phyloP scores from a whole-genome alignment of 2,797 vertebrate genomes.

The Malurus leucopterus region DNA sequence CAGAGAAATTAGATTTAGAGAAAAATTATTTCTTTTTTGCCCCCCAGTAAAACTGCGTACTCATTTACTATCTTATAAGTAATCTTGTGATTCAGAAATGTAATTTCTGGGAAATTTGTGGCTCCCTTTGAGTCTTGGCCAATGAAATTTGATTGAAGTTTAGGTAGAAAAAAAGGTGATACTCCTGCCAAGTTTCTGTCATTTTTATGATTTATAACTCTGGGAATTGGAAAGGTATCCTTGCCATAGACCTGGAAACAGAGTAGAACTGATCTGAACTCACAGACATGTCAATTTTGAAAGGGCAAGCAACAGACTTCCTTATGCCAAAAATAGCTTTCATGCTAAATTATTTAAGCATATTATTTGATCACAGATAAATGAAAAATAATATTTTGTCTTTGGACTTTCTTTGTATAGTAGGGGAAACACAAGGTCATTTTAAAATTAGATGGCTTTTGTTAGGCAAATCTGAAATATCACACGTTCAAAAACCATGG shows the following conservation, averaged over 20 bases:
- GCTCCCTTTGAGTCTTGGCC: not conserved
- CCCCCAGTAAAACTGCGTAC: not conserved
- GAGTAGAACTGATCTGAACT: constrained; percentile 12
- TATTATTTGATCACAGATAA: constrained; percentile 27
- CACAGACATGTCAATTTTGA: constrained; percentile 22
- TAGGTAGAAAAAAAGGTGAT: not conserved
- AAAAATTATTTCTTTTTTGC: not conserved
- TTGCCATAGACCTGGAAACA: constrained; percentile 24
- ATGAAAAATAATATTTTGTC: not conserved
- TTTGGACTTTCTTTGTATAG: not conserved
- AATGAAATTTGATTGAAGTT: constrained; percentile 24
- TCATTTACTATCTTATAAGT: not conserved
- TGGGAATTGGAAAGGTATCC: not conserved
- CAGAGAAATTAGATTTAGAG: not conserved
- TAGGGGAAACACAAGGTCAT: not conserved
- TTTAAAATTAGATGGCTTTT: not conserved
- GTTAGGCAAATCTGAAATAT: not conserved
- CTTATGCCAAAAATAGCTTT: constrained; percentile 52
- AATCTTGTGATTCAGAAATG: not conserved
- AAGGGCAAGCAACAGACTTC: constrained; percentile 69
- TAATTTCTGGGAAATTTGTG: not conserved
- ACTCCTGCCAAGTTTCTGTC: constrained; percentile 44
- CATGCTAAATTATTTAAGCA: constrained; percentile 29
- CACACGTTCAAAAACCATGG: fast-evolving
- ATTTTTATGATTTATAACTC: constrained; percentile 23